A percentile compares a stretch with the other conserved stretches of the same genome.
These are phyloP conservation scores for Carcina quercana DNA, from an alignment of 2,888 invertebrate species.

Conservation along the genomic window DNA sequence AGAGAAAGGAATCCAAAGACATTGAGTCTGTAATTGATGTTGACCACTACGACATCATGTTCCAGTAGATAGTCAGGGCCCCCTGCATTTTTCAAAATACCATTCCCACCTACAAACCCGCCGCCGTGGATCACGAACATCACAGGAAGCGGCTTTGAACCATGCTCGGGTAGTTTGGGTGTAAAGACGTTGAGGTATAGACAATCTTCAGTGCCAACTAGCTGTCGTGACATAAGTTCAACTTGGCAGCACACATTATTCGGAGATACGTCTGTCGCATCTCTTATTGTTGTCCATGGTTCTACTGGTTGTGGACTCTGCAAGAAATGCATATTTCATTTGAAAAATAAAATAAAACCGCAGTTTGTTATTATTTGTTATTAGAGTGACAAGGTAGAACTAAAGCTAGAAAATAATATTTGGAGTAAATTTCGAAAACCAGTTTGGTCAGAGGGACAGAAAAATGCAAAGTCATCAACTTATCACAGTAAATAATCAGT, in stretches of 20 bases:
- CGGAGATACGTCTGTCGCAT: conserved; percentile 52
- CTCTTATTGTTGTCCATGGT: conserved; percentile 53
- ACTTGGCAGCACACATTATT: conserved; percentile 28
- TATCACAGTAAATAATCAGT: too few relatives aligned
- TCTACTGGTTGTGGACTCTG: conserved; percentile 50
- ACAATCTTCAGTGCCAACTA: conserved; percentile 46
- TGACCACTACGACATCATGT: conserved; percentile 14
- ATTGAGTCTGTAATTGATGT: too few relatives aligned
- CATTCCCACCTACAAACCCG: conserved; percentile 41
- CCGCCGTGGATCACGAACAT: conserved; percentile 44
- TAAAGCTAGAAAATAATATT: background rate
- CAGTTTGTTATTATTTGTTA: background rate
- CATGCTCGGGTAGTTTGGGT: conserved; percentile 33
- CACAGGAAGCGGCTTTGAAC: conserved; percentile 3
- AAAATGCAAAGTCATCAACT: too few relatives aligned
- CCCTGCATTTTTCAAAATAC: conserved; percentile 29
- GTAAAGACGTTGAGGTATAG: conserved; percentile 48
- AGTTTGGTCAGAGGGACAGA: too few relatives aligned
- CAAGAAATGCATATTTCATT: conserved; percentile 15
- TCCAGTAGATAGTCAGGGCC: conserved; percentile 49
- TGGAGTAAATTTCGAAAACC: background rate
- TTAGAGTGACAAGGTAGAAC: background rate
- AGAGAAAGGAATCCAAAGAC: conserved; percentile 49
- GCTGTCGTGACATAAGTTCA: conserved; percentile 17
- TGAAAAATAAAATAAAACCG: too few relatives aligned